phyloP scores from a whole-genome alignment of 2,113 vertebrate genomes.

The Bucco capensis region DNA sequence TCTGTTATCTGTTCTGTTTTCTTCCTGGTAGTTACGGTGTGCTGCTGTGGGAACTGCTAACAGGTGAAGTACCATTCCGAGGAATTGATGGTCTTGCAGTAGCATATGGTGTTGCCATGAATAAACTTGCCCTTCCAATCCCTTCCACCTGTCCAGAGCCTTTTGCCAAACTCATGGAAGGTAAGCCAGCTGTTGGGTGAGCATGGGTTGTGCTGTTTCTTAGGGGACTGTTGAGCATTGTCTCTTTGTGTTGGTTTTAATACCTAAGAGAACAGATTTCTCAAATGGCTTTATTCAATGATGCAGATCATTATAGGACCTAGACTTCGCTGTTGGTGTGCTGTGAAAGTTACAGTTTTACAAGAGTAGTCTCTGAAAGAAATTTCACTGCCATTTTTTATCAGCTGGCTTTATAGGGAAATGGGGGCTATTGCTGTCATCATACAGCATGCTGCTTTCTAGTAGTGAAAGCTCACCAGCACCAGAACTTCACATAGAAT shows the following conservation, averaged over 20 bases:
- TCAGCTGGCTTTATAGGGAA: neutral
- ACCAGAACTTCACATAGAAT: neutral
- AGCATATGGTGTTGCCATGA: constrained; percentile 97
- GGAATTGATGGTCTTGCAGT: constrained; percentile 93
- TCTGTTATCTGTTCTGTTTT: neutral
- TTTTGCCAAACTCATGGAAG: constrained; percentile 94
- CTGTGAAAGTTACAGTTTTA: neutral
- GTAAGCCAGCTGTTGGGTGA: constrained; percentile 67
- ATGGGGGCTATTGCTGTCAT: neutral
- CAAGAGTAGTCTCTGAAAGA: neutral
- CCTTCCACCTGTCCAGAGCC: constrained; percentile 95
- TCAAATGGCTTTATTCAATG: neutral
- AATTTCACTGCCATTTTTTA: neutral
- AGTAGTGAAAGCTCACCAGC: neutral
- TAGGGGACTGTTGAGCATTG: neutral
- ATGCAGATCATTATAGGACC: neutral
- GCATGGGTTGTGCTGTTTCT: neutral
- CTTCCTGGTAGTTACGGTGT: constrained; percentile 83
- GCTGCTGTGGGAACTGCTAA: constrained; percentile 93
- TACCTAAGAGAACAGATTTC: neutral
- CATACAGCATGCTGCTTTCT: neutral
- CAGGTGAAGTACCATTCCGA: constrained; percentile 93
- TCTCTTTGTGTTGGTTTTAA: neutral
- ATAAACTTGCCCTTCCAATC: constrained; percentile 94
- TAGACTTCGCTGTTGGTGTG: neutral